Evolutionary conservation across 2,888 invertebrate genomes (phyloP).

Genomic region (Cephus pulcher): DNA sequence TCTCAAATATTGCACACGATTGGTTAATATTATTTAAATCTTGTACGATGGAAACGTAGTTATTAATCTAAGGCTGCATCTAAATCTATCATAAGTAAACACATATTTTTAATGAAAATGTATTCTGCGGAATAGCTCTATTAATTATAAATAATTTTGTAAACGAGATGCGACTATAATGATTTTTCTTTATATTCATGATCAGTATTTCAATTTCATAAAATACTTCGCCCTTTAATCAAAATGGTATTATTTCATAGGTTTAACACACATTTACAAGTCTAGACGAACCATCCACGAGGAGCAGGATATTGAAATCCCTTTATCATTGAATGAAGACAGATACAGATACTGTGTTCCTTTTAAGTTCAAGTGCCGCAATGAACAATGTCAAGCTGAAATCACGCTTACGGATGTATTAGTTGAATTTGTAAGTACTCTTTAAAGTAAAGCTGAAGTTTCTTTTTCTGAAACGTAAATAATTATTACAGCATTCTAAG

Average conservation of each 20-base stretch:
- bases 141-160: background rate
- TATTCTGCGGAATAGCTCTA: background rate
- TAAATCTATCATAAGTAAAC: too few relatives aligned
- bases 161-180: background rate
- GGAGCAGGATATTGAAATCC: slow-evolving; percentile 42
- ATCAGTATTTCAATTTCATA: background rate
- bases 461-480: background rate
- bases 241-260: slow-evolving; percentile 24
- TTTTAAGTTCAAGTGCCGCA: slow-evolving; percentile 73
- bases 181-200: background rate
- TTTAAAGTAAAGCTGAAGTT: slow-evolving; percentile 29
- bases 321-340: slow-evolving; percentile 67
- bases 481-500: slow-evolving; percentile 63
- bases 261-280: slow-evolving; percentile 50
- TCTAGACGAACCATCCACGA: slow-evolving; percentile 47
- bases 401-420: slow-evolving; percentile 66
- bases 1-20: too few relatives aligned
- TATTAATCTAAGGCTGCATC: too few relatives aligned
- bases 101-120: too few relatives aligned
- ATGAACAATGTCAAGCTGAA: slow-evolving; percentile 64
- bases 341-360: slow-evolving; percentile 72
- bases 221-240: too few relatives aligned
- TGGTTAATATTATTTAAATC: slow-evolving; percentile 43
- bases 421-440: slow-evolving; percentile 57
- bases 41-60: background rate